Conservation (phyloP, 2,113 vertebrate genomes). For the Crotalus horridus region DNA sequence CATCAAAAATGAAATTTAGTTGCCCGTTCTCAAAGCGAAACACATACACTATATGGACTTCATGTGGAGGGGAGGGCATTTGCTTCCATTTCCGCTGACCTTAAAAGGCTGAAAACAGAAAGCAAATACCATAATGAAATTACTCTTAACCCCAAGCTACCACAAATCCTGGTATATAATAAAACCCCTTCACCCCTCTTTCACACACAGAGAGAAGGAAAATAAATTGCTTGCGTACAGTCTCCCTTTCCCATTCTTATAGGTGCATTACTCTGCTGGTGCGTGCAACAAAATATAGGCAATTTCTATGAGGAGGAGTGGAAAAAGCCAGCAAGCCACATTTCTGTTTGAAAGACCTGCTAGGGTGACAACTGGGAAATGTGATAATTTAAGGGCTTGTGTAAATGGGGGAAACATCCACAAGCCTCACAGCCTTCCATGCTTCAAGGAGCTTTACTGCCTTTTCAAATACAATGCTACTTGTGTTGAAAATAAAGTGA, state of each 20-base stretch:
- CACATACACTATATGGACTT: neutral
- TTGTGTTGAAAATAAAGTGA: neutral
- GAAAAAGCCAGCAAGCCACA: neutral
- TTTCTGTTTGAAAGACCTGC: neutral
- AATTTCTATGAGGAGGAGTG: neutral
- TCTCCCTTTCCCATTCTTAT: neutral
- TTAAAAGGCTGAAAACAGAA: neutral
- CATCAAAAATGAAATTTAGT: no score
- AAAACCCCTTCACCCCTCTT: neutral
- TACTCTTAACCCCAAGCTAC: neutral
- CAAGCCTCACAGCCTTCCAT: neutral
- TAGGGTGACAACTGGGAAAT: neutral
- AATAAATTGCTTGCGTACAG: neutral
- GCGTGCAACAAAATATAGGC: neutral
- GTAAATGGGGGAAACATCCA: neutral
- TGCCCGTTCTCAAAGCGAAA: no score
- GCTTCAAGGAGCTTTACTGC: neutral
- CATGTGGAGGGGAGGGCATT: neutral
- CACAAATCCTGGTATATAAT: neutral
- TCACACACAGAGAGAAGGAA: neutral
- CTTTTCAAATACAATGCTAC: neutral
- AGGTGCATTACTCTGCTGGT: neutral
- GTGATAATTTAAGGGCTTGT: neutral
- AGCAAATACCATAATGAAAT: neutral
- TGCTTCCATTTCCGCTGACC: neutral